Evolutionary conservation across 1,140 invertebrate genomes (phyloP).

Genomic region (Lepeophtheirus salmonis): DNA sequence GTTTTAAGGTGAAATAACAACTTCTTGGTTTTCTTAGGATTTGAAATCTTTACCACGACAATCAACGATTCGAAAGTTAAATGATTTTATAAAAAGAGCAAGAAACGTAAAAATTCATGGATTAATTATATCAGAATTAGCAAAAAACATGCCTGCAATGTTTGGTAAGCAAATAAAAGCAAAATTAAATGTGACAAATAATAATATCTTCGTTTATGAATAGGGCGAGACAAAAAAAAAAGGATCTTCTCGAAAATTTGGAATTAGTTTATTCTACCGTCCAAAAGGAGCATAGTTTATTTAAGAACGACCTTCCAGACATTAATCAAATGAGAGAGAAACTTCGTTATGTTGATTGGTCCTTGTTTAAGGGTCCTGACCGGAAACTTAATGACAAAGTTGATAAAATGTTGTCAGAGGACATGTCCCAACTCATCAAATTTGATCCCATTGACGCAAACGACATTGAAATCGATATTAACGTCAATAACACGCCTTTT

Average conservation of each 20-base stretch:
- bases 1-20: too few relatives aligned
- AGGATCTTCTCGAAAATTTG: slow-evolving; percentile 37
- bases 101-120: slow-evolving; percentile 39
- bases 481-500: too few relatives aligned
- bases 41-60: slow-evolving; percentile 37
- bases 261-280: slow-evolving; percentile 30
- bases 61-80: slow-evolving; percentile 38
- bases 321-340: slow-evolving; percentile 36
- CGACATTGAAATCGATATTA: too few relatives aligned
- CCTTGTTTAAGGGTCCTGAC: slow-evolving; percentile 30
- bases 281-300: slow-evolving; percentile 33
- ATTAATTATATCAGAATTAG: slow-evolving; percentile 28
- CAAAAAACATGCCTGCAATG: slow-evolving; percentile 37
- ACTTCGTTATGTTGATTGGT: slow-evolving; percentile 26
- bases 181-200: not conserved
- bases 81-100: slow-evolving; percentile 41
- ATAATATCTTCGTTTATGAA: slow-evolving; percentile 35
- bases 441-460: too few relatives aligned
- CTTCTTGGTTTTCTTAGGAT: too few relatives aligned
- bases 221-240: slow-evolving; percentile 40
- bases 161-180: not conserved
- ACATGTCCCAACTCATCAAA: slow-evolving; percentile 38
- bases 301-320: slow-evolving; percentile 39
- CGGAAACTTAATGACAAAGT: slow-evolving; percentile 36
- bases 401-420: slow-evolving; percentile 37